Evolutionary conservation across 2,113 vertebrate species (phyloP), one percentile per base, ranked within the genome.

Genomic region (Heterotilapia buettikoferi): DNA sequence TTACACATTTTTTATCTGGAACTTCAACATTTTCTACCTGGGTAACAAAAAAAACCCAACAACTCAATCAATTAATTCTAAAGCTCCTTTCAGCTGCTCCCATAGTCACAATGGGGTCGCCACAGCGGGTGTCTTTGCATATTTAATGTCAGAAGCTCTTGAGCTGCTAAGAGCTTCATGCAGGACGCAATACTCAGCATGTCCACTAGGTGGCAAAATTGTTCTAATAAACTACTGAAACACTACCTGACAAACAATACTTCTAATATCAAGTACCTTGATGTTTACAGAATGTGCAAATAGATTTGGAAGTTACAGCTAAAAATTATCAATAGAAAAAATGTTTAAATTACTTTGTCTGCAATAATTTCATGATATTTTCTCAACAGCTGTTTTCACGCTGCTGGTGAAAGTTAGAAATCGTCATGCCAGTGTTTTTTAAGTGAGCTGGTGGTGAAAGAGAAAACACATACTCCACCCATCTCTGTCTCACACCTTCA

Each of bases 181-280:
- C 14, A 1, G 4, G 6, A 68, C 5, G 3, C 29, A 83, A 10
- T 89, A 61, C 12, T 2, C 3, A 24, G 40, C 0, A 2, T 16
- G 4, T 81, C 90, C 95, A 94, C 90, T 40, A 93, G 93, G 43
- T 86, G 92, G 91, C 19, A 40, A 33, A 47, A 88, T 4, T 79
- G 61, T 19, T 7, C 19, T 18, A 21, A 83, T 53, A 83, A 83
- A 63, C 5, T 6, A 5, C 45, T 47, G 7, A 19, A 31, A 82
- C 21, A 10, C 6, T 13, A 31, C n/a, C 36, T 79, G 8, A 47
- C 33, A 10, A 80, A 5, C 3, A 76, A 8, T 13, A 33, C 21
- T 33, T 47, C n/a, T 52, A 9, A 7, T 10, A 36, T 43, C 5
- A 40, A 12, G 18, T 73, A 45, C 7, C 8, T 50, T 66, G 26